Conservation (phyloP, 2,888 invertebrate genomes). For the Thumatha senex region DNA sequence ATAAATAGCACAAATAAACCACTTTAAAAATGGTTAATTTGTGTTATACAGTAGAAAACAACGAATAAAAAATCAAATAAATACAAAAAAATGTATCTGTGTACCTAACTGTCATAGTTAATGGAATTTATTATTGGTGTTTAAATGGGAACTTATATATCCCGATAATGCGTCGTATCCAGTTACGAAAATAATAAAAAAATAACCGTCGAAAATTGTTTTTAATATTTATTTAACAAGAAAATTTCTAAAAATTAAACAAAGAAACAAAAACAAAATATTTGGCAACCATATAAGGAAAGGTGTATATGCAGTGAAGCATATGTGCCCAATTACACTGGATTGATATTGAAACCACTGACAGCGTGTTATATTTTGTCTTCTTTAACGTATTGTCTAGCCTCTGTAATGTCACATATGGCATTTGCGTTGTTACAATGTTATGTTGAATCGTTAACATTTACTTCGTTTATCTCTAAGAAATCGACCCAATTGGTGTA, state of each 20-base stretch:
- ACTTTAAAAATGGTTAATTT: constrained; percentile 45
- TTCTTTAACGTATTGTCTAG: constrained; percentile 62
- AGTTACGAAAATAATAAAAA: constrained; percentile 37
- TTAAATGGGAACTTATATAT: constrained; percentile 46
- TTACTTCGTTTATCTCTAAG: constrained; percentile 29
- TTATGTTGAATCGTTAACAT: constrained; percentile 36
- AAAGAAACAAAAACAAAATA: background rate
- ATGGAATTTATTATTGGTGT: constrained; percentile 69
- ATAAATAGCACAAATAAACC: constrained; percentile 51
- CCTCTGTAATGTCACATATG: constrained; percentile 70
- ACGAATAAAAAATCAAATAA: constrained; percentile 75
- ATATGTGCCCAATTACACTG: background rate
- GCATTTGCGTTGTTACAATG: constrained; percentile 69
- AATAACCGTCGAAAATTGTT: background rate
- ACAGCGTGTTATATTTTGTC: constrained; percentile 66
- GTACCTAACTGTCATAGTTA: constrained; percentile 76
- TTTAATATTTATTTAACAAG: background rate
- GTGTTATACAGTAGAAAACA: constrained; percentile 70
- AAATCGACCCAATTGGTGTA: constrained; percentile 66
- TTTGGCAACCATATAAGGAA: background rate
- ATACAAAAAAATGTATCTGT: constrained; percentile 71
- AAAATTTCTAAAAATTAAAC: background rate
- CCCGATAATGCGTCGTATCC: constrained; percentile 64
- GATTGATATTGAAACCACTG: constrained; percentile 36
- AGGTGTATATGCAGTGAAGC: no score